Percentiles rank a stretch among this genome's conserved stretches.
Evolutionary conservation across 2,113 vertebrate species (phyloP).

Genomic region (Hylia prasina): DNA sequence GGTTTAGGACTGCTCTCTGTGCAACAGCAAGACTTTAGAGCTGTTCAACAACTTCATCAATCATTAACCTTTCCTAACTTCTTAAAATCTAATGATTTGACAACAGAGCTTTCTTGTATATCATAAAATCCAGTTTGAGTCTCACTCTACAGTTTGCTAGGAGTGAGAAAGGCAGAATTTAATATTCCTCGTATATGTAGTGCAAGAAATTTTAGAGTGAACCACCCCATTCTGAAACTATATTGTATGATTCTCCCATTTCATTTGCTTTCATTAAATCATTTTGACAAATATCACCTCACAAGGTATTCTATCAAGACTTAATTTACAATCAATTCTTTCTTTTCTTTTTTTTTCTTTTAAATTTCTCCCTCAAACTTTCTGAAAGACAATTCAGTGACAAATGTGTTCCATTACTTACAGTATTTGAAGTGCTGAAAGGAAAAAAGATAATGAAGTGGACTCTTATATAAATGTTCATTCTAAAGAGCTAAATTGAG

Average conservation of each 20-base stretch:
- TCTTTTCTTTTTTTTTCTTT: not conserved
- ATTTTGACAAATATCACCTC: not conserved
- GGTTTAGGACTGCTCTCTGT: not conserved
- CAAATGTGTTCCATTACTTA: constrained; percentile 21
- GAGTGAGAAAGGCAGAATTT: not conserved
- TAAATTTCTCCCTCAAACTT: not conserved
- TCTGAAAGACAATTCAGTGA: not conserved
- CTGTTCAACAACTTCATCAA: not conserved
- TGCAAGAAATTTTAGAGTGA: not conserved
- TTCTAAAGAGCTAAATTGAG: not conserved
- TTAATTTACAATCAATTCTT: not conserved
- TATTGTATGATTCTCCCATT: not conserved
- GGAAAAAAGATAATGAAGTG: constrained; percentile 9
- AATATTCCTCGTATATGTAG: not conserved
- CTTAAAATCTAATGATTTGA: not conserved
- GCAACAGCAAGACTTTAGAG: not conserved
- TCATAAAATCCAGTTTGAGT: not conserved
- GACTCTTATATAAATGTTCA: not conserved
- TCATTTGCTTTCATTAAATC: not conserved
- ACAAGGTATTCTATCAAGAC: not conserved
- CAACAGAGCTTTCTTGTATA: not conserved
- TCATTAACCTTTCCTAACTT: not conserved
- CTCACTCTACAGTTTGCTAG: not conserved
- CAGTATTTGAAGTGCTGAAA: not conserved
- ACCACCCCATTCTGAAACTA: not conserved